These are phyloP conservation scores for Dioctria rufipes DNA, from an alignment of 2,888 invertebrate species.

Conservation along the genomic window DNA sequence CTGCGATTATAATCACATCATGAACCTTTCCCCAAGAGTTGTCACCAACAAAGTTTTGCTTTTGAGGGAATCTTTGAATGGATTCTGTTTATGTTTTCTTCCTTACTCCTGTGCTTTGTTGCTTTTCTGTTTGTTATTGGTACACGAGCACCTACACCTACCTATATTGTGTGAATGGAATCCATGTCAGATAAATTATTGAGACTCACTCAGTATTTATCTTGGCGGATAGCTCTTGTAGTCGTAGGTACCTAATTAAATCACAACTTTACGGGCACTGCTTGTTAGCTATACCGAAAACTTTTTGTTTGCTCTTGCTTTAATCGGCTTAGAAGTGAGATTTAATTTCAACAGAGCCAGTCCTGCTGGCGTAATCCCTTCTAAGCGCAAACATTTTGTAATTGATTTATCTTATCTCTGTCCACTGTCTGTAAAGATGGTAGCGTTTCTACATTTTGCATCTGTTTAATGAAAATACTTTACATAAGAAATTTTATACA, in stretches of 20 bases:
- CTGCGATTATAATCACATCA: constrained; percentile 50
- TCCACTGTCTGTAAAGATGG: too few species aligned
- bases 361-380: neutral
- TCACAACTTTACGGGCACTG: constrained; percentile 36
- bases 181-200: constrained; percentile 32
- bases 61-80: constrained; percentile 42
- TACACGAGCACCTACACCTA: neutral
- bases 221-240: constrained; percentile 22
- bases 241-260: constrained; percentile 33
- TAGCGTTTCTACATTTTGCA: too few species aligned
- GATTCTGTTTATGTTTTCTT: constrained; percentile 39
- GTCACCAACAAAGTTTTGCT: constrained; percentile 48
- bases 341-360: constrained; percentile 36
- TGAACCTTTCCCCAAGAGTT: constrained; percentile 19
- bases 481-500: too few species aligned
- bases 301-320: constrained; percentile 41
- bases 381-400: constrained; percentile 35
- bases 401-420: constrained; percentile 36
- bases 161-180: constrained; percentile 7
- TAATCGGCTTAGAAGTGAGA: constrained; percentile 42
- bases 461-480: too few species aligned
- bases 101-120: constrained; percentile 3
- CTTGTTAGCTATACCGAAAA: constrained; percentile 28
- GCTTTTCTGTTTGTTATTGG: constrained; percentile 4
- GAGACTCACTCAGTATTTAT: constrained; percentile 7